Evolutionary conservation across 2,888 invertebrate species (phyloP), one percentile per base, ranked within the genome.

Genomic region (Pyrocoelia pectoralis): DNA sequence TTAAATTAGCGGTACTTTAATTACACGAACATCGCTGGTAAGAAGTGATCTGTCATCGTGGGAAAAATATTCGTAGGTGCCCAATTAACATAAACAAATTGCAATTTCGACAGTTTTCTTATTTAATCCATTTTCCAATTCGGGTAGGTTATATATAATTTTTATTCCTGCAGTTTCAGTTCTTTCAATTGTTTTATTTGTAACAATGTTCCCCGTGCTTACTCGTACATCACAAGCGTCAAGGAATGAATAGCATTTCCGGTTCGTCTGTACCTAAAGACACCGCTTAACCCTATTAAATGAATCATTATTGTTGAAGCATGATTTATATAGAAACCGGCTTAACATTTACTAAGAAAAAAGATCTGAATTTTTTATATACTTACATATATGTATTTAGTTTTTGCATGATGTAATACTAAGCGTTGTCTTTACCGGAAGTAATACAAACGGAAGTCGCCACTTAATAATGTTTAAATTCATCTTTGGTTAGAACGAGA

Each of bases 231-330:
- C n/a, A 33, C n/a, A n/a, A 46, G 17, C 15, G 15, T 46, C n/a
- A 17, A 46, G 18, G 18, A 15, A 46, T 17, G 46, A 46, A 46
- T 46, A 18, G 15, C 18, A 46, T 46, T 46, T 46, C 46, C 46
- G 17, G 15, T 46, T 18, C 15, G 15, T 18, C 17, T 17, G n/a
- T 46, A 10, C 46, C 15, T 17, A 17, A 17, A 46, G 46, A 46
- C 14, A 46, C 46, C 46, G 46, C 46, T 46, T 46, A 18, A 33
- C 17, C 17, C 46, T 17, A 17, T n/a, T 18, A 18, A 10, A 46
- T 46, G 46, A 46, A 46, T 46, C 46, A 46, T 46, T 46, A 17
- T 46, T 17, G 12, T 15, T 15, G 14, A 43, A 38, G 38, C 38
- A n/a, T n/a, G 38, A 38, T n/a, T 38, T 38, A 24, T 24, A 8